These are phyloP conservation scores for Centropus bengalensis DNA, from an alignment of 2,113 vertebrate genomes.

Conservation along the genomic window DNA sequence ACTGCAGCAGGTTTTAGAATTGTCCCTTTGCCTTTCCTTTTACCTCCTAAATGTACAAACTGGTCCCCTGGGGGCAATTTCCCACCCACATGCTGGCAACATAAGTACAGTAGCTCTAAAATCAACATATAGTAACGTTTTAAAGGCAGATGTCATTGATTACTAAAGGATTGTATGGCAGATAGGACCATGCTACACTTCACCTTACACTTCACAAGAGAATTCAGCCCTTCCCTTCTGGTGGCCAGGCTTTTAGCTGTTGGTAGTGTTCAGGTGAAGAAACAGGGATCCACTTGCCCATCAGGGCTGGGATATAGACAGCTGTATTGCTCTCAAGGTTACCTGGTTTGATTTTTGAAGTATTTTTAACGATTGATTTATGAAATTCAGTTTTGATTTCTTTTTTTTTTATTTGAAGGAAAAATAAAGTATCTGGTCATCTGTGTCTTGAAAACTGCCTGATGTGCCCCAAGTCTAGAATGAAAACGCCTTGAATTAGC, in stretches of 20 bases:
- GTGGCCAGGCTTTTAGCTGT: not conserved
- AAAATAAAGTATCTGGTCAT: not conserved
- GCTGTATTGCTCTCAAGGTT: not conserved
- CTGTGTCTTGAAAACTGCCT: not conserved
- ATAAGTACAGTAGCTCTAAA: not conserved
- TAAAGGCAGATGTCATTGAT: not conserved
- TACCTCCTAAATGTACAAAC: not conserved
- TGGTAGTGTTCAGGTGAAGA: not conserved
- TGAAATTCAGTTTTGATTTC: not conserved
- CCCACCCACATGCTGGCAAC: too few species aligned
- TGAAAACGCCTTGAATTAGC: not conserved
- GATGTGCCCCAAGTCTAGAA: not conserved
- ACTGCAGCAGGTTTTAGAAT: not conserved
- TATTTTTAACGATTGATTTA: not conserved
- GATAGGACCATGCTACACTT: not conserved
- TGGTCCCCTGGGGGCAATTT: not conserved
- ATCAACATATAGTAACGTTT: not conserved
- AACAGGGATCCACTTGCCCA: accelerated
- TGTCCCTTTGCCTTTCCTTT: not conserved
- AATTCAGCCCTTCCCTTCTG: not conserved
- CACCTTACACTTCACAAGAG: too few species aligned
- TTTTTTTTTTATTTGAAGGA: not conserved
- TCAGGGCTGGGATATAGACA: not conserved
- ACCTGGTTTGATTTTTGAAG: not conserved
- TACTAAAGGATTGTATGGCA: not conserved